Evolutionary conservation across 2,113 vertebrate species (phyloP).

Genomic region (human (Homo sapiens)): GRCh38 chr4:19371501-19372000

Average conservation of each 20-base stretch:
- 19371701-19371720: background rate
- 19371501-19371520: background rate
- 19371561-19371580: background rate
- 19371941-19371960: too few relatives aligned
- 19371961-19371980: too few relatives aligned
- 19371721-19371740: background rate
- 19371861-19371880: too few relatives aligned
- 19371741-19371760: background rate
- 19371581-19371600: background rate
- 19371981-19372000: too few relatives aligned
- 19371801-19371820: too few relatives aligned
- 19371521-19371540: background rate
- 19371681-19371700: background rate
- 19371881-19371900: too few relatives aligned
- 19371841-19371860: too few relatives aligned
- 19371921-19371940: too few relatives aligned
- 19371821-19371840: too few relatives aligned
- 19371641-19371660: background rate
- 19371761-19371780: too few relatives aligned
- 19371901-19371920: too few relatives aligned
- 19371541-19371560: background rate
- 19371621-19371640: background rate
- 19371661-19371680: background rate
- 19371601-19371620: background rate
- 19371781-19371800: too few relatives aligned